Evolutionary conservation across 1,140 invertebrate genomes (phyloP), one percentile per base, ranked within the genome.

Genomic region (Drosophila teissieri): DNA sequence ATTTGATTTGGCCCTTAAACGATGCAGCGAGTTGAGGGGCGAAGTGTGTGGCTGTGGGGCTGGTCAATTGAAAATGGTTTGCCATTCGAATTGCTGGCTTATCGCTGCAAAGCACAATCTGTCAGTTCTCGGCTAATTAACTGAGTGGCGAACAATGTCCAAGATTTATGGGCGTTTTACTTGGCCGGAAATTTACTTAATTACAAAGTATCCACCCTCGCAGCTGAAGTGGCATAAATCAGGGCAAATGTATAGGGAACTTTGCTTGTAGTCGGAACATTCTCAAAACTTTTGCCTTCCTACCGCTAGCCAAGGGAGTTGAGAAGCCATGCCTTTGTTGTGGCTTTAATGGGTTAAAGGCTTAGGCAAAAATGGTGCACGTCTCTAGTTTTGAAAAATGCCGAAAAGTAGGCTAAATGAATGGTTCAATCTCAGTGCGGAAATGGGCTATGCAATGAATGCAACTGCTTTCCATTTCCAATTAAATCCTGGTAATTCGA

Each of bases 1-100:
- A 45, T 73, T 75, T 70, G 75, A 83, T 75, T 85, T 64, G 53
- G 27, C 53, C 42, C 63, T 64, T 72, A 77, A 80, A 52, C 78
- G 73, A 57, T 44, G 61, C 55, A 22, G 36, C 54, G 54, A 40
- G 55, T 51, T 36, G 6, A 11, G 2, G 5, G 24, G 24, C 4
- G 5, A 24, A 24, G 0, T 6, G 19, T 6, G 4, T 4, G 14
- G 7, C 0, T 11, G 31, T 14, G 24, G 27, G 27, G 27, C 8
- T 31, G 31, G 31, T 31, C 31, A 72, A 52, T 72, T 58, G 67
- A 72, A 51, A 72, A 31, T 49, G 44, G n/a, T 48, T 49, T 31
- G 17, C 45, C 14, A 53, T 48, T 55, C 8, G 15, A 46, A 31
- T 60, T 15, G 31, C 62, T 46, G 48, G 31, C 39, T 69, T 37